phyloP scores from a whole-genome alignment of 2,113 vertebrate species.

The Brachirus orientalis region DNA sequence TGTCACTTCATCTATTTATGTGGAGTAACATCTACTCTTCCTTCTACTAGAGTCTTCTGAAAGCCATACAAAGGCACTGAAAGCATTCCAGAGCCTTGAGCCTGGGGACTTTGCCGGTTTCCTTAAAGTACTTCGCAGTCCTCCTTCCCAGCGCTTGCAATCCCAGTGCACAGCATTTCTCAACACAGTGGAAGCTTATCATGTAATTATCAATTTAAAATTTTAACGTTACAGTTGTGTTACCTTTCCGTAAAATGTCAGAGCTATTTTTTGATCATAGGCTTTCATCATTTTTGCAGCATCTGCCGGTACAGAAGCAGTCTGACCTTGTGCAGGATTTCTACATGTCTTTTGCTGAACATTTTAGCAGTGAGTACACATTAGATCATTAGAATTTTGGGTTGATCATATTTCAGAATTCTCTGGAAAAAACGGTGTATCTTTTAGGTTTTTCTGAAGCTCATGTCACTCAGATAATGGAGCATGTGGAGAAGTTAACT shows the following conservation, averaged over 20 bases:
- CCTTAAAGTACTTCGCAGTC: constrained; percentile 79
- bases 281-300: constrained; percentile 54
- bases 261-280: constrained; percentile 8
- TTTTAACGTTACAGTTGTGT: not conserved
- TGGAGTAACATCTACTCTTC: not conserved
- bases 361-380: constrained; percentile 77
- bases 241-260: not conserved
- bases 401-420: not conserved
- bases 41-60: constrained; percentile 67
- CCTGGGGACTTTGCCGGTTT: constrained; percentile 83
- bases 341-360: constrained; percentile 78
- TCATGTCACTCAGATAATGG: constrained; percentile 80
- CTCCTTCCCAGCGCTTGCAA: constrained; percentile 79
- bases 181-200: constrained; percentile 82
- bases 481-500: constrained; percentile 84
- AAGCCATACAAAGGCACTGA: constrained; percentile 52
- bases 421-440: not conserved
- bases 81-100: constrained; percentile 74
- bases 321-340: constrained; percentile 84
- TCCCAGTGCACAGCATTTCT: constrained; percentile 82
- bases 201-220: constrained; percentile 62
- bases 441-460: constrained; percentile 75
- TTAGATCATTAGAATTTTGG: not conserved
- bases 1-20: not conserved
- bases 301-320: constrained; percentile 79